phyloP scores from a whole-genome alignment of 2,797 vertebrate genomes.

The Macroramphosus scolopax region DNA sequence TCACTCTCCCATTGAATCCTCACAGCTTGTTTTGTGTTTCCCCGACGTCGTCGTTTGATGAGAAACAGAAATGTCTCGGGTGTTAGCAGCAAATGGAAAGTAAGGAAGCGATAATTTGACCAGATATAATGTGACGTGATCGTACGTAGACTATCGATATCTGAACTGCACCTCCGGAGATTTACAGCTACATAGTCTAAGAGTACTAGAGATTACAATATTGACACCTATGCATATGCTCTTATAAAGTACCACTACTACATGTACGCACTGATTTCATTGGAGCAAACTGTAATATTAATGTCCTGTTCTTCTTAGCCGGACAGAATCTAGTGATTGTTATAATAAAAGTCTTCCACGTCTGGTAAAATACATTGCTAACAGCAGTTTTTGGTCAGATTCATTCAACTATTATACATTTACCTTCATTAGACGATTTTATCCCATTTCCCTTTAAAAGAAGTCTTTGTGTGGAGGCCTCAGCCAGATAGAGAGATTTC shows the following conservation, averaged over 20 bases:
- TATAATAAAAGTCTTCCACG: conserved; percentile 63
- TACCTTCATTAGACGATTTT: conserved; percentile 24
- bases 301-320: conserved; percentile 26
- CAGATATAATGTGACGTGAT: conserved; percentile 33
- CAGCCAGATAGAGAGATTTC: conserved; percentile 93
- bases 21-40: conserved; percentile 26
- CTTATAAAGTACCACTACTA: conserved; percentile 76
- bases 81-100: conserved; percentile 48
- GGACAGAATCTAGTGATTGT: conserved; percentile 53
- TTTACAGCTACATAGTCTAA: conserved; percentile 70
- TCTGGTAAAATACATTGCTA: conserved; percentile 67
- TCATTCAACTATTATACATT: conserved; percentile 43
- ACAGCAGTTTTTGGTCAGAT: conserved; percentile 60
- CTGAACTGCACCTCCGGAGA: conserved; percentile 44
- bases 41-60: conserved; percentile 1
- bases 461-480: conserved; percentile 27
- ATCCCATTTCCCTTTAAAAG: conserved; percentile 44
- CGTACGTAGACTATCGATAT: conserved; percentile 37
- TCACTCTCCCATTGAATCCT: conserved; percentile 18
- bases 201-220: conserved; percentile 65
- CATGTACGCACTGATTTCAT: conserved; percentile 57
- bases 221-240: conserved; percentile 62
- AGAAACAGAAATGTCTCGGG: conserved; percentile 8
- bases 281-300: conserved; percentile 33
- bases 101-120: conserved; percentile 41